Percentiles rank a stretch among this genome's conserved stretches.
Evolutionary conservation across 2,113 vertebrate genomes (phyloP).

Genomic region (Talpa occidentalis): DNA sequence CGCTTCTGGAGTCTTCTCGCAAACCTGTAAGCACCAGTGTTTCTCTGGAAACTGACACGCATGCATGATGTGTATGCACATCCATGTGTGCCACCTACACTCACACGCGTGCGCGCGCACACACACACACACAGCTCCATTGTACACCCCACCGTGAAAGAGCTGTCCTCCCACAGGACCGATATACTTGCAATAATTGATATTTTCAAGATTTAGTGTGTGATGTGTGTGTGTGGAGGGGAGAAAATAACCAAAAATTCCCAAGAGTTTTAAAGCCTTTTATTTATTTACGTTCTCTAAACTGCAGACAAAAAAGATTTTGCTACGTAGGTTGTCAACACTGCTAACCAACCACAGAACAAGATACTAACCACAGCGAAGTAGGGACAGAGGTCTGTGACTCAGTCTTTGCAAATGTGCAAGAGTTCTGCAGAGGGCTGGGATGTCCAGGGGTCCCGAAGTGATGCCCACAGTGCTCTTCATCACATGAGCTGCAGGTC

Average conservation of each 20-base stretch:
- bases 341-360: slow-evolving; percentile 87
- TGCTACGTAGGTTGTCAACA: slow-evolving; percentile 84
- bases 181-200: slow-evolving; percentile 16
- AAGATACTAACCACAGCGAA: slow-evolving; percentile 85
- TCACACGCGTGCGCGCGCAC: neutral
- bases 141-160: neutral
- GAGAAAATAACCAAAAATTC: slow-evolving; percentile 62
- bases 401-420: slow-evolving; percentile 80
- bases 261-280: slow-evolving; percentile 83
- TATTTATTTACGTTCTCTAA: slow-evolving; percentile 85
- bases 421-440: slow-evolving; percentile 72
- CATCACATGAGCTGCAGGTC: slow-evolving; percentile 25
- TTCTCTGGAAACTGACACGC: neutral
- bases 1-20: neutral
- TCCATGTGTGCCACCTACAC: neutral
- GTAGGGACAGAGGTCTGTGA: slow-evolving; percentile 79
- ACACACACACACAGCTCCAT: neutral
- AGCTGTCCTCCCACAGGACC: neutral
- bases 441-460: slow-evolving; percentile 55
- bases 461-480: neutral
- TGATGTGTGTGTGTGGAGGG: neutral
- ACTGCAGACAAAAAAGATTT: slow-evolving; percentile 83
- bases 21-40: neutral
- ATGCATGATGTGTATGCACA: neutral
- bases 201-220: slow-evolving; percentile 39